These are phyloP conservation scores for Diadumene lineata DNA, from an alignment of 92 coral and sea anemone species.

Conservation along the genomic window DNA sequence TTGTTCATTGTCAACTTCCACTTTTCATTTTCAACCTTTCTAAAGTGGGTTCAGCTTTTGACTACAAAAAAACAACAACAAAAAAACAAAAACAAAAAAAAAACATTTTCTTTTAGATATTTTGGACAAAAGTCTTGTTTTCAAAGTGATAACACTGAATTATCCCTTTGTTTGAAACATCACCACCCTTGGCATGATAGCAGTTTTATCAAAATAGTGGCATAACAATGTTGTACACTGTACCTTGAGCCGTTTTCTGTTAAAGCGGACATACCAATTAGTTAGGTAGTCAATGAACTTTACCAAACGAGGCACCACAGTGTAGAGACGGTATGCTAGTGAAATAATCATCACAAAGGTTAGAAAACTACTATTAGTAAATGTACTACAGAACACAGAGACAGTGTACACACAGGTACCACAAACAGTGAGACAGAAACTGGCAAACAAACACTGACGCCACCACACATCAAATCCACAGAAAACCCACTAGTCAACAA, in stretches of 20 bases:
- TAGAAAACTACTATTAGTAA: not conserved
- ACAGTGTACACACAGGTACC: not conserved
- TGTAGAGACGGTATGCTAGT: conserved; percentile 88
- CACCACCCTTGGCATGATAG: no score
- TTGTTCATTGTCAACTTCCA: not conserved
- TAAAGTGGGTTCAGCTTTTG: no score
- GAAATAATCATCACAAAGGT: not conserved
- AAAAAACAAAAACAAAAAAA: no score
- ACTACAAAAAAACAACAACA: no score
- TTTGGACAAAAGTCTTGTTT: no score
- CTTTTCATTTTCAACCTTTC: no score
- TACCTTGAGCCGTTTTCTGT: conserved; percentile 97
- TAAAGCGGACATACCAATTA: conserved; percentile 93
- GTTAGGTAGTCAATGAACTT: conserved; percentile 95
- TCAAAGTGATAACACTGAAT: no score
- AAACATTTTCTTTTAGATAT: no score
- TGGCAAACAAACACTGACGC: not conserved
- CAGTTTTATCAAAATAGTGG: not conserved
- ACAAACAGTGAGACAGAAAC: not conserved
- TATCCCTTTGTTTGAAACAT: no score
- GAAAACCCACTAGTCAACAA: not conserved
- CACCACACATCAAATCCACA: not conserved
- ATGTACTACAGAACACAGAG: not conserved
- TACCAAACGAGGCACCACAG: conserved; percentile 95
- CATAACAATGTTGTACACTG: not conserved